Base-by-base conservation (phyloP, 2,888 invertebrate genomes). In the Athetis lepigone region DNA sequence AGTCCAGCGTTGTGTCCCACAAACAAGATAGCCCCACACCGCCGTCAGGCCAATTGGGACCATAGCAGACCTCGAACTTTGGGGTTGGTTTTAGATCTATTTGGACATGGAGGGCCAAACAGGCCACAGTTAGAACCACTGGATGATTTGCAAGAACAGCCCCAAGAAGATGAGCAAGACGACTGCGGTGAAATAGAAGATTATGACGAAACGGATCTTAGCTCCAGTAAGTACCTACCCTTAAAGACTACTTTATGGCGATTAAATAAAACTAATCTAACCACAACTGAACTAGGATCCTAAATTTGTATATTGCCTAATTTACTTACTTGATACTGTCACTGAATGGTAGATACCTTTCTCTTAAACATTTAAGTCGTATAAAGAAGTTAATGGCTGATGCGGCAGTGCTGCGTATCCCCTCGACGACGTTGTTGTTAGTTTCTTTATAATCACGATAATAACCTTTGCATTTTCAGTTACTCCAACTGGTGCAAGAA, bases 141-240 rank as follows among this genome's bases (percentile, higher is more conserved):
- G 5, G 83, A 84, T 58, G 84, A 85, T 47, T 82, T 92, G 18
- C 87, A 90, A 74, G 94, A 94, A 60, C 78, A 87, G 33, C 91
- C 92, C 0, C 90, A 92, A 63, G 87, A 86, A 37, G 92, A 93
- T 43, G 90, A 91, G 11, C 87, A 87, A 0, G 86, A 89, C 33
- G 94, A 94, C 49, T 95, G 94, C 51, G 93, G 93, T 0, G 92
- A 93, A 58, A 94, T 95, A 63, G 94, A 93, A 19, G 94, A 94
- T 70, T 94, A 95, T 58, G 94, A 94, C 43, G 94, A 95, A 84
- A 91, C 89, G 51, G 94, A 94, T 79, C 83, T 94, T 2, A 92
- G 93, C 80, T 90, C 92, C 33, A 68, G 94, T 94, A 69, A 88
- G 92, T 86, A 25, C 13, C 29, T 8, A 29, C 6, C 2, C 11